Percentiles rank a stretch among this genome's conserved stretches.
Evolutionary conservation across 2,113 vertebrate genomes (phyloP).

Genomic region (Theropithecus gelada): DNA sequence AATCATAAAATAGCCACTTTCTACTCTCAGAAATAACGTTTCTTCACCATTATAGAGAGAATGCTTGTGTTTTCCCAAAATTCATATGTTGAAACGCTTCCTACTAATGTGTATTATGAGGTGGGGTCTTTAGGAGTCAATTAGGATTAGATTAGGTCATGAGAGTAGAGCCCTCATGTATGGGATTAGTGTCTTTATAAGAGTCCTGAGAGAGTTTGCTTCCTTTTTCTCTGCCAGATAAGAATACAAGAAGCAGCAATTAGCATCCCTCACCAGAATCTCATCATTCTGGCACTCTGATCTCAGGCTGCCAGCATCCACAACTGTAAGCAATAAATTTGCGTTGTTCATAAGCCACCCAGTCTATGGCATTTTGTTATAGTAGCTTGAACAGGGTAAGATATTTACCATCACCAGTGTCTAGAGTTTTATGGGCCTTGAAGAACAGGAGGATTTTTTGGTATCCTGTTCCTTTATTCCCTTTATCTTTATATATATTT

Average conservation of each 20-base stretch:
- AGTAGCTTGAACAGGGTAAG: background rate
- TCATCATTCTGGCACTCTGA: background rate
- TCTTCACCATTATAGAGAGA: background rate
- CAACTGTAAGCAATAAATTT: background rate
- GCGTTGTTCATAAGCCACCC: background rate
- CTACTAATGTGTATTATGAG: background rate
- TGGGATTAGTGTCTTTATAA: background rate
- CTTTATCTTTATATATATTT: background rate
- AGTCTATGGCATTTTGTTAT: background rate
- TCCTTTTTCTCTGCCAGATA: background rate
- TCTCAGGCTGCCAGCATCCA: background rate
- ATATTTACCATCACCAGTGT: background rate
- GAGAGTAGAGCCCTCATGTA: background rate
- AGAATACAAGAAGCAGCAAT: background rate
- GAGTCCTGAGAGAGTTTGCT: no score
- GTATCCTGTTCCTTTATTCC: background rate
- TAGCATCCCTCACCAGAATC: background rate
- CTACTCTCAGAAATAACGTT: background rate
- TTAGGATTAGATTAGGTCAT: background rate
- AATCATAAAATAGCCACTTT: background rate
- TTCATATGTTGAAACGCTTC: background rate
- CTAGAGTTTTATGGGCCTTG: background rate
- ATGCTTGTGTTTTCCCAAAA: background rate
- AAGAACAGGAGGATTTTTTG: background rate
- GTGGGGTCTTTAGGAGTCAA: background rate